Base-by-base conservation (phyloP, 2,888 invertebrate species). In the Trichopoda pennipes region DNA sequence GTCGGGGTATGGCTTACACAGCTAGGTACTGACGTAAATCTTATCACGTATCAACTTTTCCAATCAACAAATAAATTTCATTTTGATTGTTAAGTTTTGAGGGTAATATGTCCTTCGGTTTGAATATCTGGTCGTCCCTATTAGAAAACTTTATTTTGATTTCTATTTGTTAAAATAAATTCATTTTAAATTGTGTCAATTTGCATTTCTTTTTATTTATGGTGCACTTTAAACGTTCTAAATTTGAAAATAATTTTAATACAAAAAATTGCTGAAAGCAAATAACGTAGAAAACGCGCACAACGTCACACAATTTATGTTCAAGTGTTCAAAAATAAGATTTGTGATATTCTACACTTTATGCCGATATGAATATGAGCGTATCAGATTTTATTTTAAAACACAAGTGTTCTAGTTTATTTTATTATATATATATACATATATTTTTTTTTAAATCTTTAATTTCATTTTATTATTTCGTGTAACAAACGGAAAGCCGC, bases 401-500 rank as follows among this genome's bases (percentile, higher is more conserved):
- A n/a, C 17, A 38, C 64, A 64, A 56, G 49, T 68, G 66, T 53
- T 75, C 42, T 38, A 66, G 6, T 73, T 63, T 44, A 19, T 28
- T 28, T 28, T 28, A 28, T 28, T n/a, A 8, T 28, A n/a, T n/a
- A n/a, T n/a, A n/a, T n/a, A n/a, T n/a, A n/a, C n/a, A n/a, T n/a
- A n/a, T n/a, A n/a, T 55, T 63, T 55, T 12, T 55, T 12, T 55
- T 55, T 64, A 28, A 51, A 60, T 44, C 32, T 16, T 35, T 21
- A 32, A 35, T 64, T 47, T 44, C n/a, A 55, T 68, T 74, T 74
- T 56, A 51, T 60, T 44, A 42, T 53, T 60, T 58, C 17, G 47
- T 61, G 19, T 38, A 61, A 55, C 69, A 44, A 53, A 70, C 47
- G 63, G 47, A 77, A 63, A 56, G 69, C 77, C 61, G 69, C 61